phyloP scores from a whole-genome alignment of 2,797 vertebrate species.

The Cuniculus paca region DNA sequence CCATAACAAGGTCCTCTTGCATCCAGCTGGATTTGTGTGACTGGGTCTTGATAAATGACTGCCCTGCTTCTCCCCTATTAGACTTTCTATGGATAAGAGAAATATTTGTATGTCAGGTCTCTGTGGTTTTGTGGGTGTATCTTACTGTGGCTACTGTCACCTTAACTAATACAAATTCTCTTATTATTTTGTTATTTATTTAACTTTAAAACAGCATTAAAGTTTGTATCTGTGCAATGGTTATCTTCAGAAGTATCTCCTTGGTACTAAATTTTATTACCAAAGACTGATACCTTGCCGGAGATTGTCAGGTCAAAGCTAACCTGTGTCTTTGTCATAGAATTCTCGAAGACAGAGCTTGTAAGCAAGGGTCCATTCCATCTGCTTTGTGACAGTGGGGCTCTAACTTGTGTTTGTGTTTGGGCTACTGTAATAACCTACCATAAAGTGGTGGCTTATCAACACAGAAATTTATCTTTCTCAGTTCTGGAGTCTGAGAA shows the following conservation, averaged over 20 bases:
- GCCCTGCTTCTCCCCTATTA: neutral
- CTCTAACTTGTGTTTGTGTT: neutral
- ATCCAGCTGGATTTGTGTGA: neutral
- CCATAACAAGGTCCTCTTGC: neutral
- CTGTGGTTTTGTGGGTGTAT: neutral
- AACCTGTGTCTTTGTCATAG: neutral
- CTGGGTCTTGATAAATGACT: neutral
- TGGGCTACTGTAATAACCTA: neutral
- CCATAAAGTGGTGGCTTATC: neutral
- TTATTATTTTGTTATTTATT: constrained; percentile 17
- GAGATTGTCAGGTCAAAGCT: neutral
- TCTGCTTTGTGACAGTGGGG: neutral
- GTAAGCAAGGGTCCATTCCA: neutral
- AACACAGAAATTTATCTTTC: constrained; percentile 8
- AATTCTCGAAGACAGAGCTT: constrained; percentile 29
- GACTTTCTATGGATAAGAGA: neutral
- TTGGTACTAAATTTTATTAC: neutral
- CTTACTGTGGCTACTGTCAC: neutral
- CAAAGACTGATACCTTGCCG: neutral
- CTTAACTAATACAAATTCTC: neutral
- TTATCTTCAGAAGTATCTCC: constrained; percentile 1
- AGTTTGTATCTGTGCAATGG: neutral
- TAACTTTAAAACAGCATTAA: constrained; percentile 39
- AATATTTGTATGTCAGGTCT: neutral
- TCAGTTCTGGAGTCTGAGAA: neutral